Base-by-base conservation (phyloP, 2,113 vertebrate genomes). In the Blennius ocellaris region DNA sequence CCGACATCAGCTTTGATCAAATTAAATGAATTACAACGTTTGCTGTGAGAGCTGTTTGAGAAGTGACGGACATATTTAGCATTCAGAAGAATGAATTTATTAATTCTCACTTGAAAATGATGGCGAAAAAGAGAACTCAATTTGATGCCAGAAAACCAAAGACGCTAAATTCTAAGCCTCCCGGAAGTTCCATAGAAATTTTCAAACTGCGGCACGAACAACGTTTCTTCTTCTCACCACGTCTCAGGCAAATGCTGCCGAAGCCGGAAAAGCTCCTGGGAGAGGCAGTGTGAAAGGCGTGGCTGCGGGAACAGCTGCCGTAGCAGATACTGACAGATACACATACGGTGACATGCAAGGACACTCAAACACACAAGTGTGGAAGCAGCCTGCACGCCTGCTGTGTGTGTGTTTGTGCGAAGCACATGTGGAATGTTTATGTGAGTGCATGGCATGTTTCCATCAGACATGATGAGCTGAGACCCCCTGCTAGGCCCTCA, bases 251-350 rank as follows among this genome's bases (percentile, higher is more conserved):
- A 49, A 37, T 40, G 7, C 49, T 15, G 58, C 14, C 6, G 6
- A 55, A 69, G 56, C 63, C 79, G 72, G 51, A 38, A 41, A 56
- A 3, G 73, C 79, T 84, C 80, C 36, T 51, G 69, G 80, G 85
- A 79, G 80, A 75, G 30, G 40, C 56, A 45, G 51, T 11, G 55
- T 83, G 69, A 77, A 56, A 77, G 63, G 55, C 55, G 17, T 81
- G 55, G 6, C 77, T 61, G 75, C 79, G 71, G 83, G 75, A 80
- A 52, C 73, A 78, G 85, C 81, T 84, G 81, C 78, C 59, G 48
- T n/a, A 39, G 65, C 76, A 80, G 62, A 83, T 76, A 71, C 60
- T 16, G 57, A 84, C 60, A 55, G 51, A 55, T 41, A 63, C 8
- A 10, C 55, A 11, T 17, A 30, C 11, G 11, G 12, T 51, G 17